Base-by-base conservation (phyloP, 2,113 vertebrate genomes). In the Cromileptes altivelis region DNA sequence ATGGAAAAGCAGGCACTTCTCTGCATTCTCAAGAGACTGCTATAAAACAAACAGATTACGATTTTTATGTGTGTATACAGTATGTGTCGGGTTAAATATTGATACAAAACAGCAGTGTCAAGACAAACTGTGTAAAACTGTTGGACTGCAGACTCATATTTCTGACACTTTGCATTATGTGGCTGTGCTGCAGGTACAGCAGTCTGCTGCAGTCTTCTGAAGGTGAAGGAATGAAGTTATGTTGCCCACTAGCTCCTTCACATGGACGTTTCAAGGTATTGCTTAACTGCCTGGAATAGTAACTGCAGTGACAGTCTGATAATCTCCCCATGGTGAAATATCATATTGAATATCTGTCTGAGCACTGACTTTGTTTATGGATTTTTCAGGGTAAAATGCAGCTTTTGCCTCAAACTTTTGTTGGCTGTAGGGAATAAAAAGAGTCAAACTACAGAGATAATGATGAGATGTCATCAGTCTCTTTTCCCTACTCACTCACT, bases 231-330 rank as follows among this genome's bases (percentile, higher is more conserved):
- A 11, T 21, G 4, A 64, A 3, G 30, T 76, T 55, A 3, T n/a
- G 61, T 70, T 92, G 81, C 78, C 52, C 71, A 25, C 61, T 47
- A 89, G 89, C 89, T 33, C 89, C 91, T 65, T 81, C 86, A 80
- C 57, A 30, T 91, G 92, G 91, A 57, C 17, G 1, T 23, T 77
- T 53, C 6, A 11, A 73, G 62, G 61, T 10, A 90, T 18, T 84
- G 75, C 58, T 17, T 62, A 45, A 45, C 8, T 11, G 11, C 42
- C 42, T 9, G 42, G 42, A 45, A 45, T 9, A 45, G 11, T 2
- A 11, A 45, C 42, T 63, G 72, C 72, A 71, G 75, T 65, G 19
- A 47, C 6, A 17, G 17, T 14, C 30, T 18, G 5, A 21, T 5
- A 11, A 4, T 55, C 40, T n/a, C 45, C 42, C 13, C 8, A n/a